Base-by-base conservation (phyloP, 2,797 vertebrate genomes). In the Pantherophis alleghaniensis region DNA sequence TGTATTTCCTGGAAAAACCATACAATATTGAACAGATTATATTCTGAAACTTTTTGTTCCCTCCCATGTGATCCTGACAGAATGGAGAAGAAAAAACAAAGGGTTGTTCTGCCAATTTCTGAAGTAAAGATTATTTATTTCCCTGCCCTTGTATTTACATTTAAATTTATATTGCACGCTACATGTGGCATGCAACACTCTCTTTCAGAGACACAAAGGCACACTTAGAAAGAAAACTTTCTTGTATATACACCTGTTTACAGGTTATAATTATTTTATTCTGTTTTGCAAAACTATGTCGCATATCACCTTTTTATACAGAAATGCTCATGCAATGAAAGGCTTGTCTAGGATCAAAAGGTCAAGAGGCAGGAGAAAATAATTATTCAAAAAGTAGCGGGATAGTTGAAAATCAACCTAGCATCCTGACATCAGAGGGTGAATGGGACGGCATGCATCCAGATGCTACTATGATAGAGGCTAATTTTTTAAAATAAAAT, bases 41-140 rank as follows among this genome's bases (percentile, higher is more conserved):
- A 91, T 94, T 95, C 96, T 90, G 96, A 97, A 97, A 96, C 96
- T 97, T 97, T 91, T 95, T 95, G 95, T 96, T 97, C 95, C 93
- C 95, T 47, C 95, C 96, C 98, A 98, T 98, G 98, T 98, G 98
- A 98, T 87, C 86, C 69, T 94, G 26, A 0, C 92, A 89, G 95
- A 95, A 53, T 57, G 88, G 87, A 96, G 95, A 59, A n/a, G 16
- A 56, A 87, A 91, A 91, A 94, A 94, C 95, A 60, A 91, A 92
- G 93, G 90, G 94, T 57, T 92, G 93, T 94, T 92, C 83, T 0
- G 5, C 88, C 51, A n/a, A 1, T 69, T 88, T 88, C 89, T 86
- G 28, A 92, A 88, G 0, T n/a, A 83, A 79, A 42, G 74, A 5
- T 51, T 26, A 5, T 51, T 6, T 37, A 16, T 42, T 59, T 51